A percentile compares a stretch with the other conserved stretches of the same genome.
Conservation (phyloP, 2,113 vertebrate species). For the Gopherus evgoodei region DNA sequence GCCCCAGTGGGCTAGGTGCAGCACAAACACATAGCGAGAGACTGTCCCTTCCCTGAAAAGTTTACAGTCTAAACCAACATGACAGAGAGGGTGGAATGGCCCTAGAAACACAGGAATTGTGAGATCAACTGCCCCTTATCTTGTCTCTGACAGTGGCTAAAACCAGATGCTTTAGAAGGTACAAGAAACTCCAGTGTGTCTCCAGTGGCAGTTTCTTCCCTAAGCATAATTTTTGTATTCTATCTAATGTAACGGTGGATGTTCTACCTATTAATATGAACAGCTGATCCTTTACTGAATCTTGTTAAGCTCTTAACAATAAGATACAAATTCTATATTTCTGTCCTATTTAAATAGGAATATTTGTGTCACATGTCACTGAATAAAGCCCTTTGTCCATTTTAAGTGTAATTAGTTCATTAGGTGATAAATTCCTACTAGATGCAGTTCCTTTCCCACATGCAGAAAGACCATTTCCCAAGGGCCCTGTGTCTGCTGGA, state of each 20-base stretch:
- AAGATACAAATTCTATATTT: not conserved
- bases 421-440: not conserved
- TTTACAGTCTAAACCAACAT: not conserved
- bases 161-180: not conserved
- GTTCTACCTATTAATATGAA: not conserved
- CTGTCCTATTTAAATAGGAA: not conserved
- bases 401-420: not conserved
- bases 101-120: not conserved
- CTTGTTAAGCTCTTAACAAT: not conserved
- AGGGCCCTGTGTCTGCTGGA: not conserved
- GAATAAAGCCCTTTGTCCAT: not conserved
- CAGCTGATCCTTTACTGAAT: not conserved
- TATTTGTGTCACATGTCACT: not conserved
- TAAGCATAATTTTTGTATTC: not conserved
- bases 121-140: not conserved
- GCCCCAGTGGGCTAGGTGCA: not conserved
- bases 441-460: not conserved
- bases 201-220: not conserved
- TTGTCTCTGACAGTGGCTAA: not conserved
- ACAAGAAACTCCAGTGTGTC: accelerated
- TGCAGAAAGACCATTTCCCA: accelerated
- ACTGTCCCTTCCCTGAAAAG: not conserved
- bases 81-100: not conserved
- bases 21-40: not conserved
- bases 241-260: not conserved